phyloP scores from a whole-genome alignment of 1,140 invertebrate genomes.

The Nylanderia fulva region DNA sequence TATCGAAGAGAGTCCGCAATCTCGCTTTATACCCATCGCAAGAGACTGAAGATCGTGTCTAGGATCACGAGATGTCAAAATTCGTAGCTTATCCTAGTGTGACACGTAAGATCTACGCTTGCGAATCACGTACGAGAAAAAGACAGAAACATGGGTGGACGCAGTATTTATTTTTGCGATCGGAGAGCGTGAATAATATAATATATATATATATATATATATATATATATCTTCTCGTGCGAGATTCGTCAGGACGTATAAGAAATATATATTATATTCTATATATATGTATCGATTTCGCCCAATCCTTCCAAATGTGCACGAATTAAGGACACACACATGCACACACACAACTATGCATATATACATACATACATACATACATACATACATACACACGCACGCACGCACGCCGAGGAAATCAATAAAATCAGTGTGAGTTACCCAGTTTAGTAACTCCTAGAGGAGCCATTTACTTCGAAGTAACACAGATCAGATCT shows the following conservation, averaged over 20 bases:
- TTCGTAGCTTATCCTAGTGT: neutral
- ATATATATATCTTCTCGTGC: neutral
- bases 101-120: neutral
- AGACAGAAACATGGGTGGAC: neutral
- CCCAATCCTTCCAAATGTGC: conserved; percentile 28
- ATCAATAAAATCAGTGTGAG: conserved; percentile 34
- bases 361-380: neutral
- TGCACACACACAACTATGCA: neutral
- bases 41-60: neutral
- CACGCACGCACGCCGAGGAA: neutral
- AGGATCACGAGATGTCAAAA: conserved; percentile 2
- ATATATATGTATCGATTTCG: too few species aligned
- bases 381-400: neutral
- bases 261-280: neutral
- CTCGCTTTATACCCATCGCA: neutral
- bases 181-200: neutral
- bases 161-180: neutral
- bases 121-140: neutral
- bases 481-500: conserved; percentile 33
- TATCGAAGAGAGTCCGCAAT: neutral
- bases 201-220: too few species aligned
- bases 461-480: neutral
- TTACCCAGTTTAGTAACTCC: neutral
- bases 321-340: conserved; percentile 1
- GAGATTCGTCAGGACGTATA: conserved; percentile 2